These are phyloP conservation scores for Troides aeacus DNA, from an alignment of 2,888 invertebrate genomes.

Conservation along the genomic window DNA sequence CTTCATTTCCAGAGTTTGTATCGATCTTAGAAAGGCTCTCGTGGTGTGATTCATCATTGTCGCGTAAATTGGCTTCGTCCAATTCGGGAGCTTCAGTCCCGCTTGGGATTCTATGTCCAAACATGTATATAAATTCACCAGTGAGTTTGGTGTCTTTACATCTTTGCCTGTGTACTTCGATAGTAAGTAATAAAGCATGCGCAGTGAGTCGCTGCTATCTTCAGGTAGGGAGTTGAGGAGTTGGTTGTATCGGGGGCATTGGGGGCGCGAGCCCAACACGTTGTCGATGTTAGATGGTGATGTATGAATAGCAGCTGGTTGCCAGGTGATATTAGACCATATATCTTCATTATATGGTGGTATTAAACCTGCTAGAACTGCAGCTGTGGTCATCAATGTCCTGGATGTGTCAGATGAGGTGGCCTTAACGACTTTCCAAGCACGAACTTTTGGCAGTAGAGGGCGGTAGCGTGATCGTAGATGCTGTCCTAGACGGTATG, in stretches of 20 bases:
- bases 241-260: constrained; percentile 22
- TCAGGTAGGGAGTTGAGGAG: constrained; percentile 11
- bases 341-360: constrained; percentile 25
- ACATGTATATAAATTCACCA: constrained; percentile 27
- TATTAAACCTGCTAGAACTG: constrained; percentile 31
- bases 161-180: constrained; percentile 19
- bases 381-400: constrained; percentile 30
- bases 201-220: constrained; percentile 15
- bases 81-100: constrained; percentile 28
- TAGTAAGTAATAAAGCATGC: constrained; percentile 21
- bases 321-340: constrained; percentile 31
- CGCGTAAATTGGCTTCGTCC: constrained; percentile 25
- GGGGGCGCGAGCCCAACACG: constrained; percentile 11
- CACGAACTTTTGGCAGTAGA: constrained; percentile 23
- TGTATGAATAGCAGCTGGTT: constrained; percentile 27
- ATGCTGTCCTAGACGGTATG: constrained; percentile 25
- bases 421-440: constrained; percentile 29
- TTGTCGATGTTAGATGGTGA: constrained; percentile 20
- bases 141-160: constrained; percentile 4
- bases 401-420: constrained; percentile 26
- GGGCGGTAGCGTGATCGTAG: constrained; percentile 26
- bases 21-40: constrained; percentile 10
- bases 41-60: constrained; percentile 22
- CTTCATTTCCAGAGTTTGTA: constrained; percentile 14
- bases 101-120: constrained; percentile 30